Evolutionary conservation across 2,888 invertebrate genomes (phyloP).

Genomic region (Drosophila tripunctata): DNA sequence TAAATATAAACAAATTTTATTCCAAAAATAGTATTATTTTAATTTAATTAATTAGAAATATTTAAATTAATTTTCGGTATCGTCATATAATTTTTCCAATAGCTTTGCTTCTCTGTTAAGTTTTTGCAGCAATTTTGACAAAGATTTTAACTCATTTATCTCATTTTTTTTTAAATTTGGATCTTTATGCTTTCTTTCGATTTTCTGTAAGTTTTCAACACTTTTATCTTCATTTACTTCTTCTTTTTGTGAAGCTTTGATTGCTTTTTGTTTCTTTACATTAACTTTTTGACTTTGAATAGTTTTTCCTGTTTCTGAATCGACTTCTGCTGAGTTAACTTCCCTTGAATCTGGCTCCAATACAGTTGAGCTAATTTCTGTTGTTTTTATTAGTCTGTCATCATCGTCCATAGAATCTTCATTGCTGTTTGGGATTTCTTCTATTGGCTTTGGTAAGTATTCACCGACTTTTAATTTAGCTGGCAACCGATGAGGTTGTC

Average conservation of each 20-base stretch:
- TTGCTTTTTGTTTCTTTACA: neutral
- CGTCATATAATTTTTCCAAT: neutral
- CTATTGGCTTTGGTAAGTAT: constrained; percentile 26
- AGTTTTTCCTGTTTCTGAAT: neutral
- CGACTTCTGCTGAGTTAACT: neutral
- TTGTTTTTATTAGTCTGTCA: neutral
- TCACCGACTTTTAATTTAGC: constrained; percentile 47
- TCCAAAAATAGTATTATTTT: too few species aligned
- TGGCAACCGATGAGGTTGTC: constrained; percentile 46
- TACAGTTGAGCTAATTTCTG: neutral
- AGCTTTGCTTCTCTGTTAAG: neutral
- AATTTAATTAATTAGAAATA: too few species aligned
- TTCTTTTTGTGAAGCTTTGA: neutral
- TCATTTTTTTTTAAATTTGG: neutral
- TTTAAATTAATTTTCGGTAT: too few species aligned
- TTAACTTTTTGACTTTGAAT: neutral
- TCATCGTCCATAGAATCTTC: constrained; percentile 32
- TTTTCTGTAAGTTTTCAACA: neutral
- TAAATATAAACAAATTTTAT: too few species aligned
- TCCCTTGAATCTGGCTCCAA: neutral
- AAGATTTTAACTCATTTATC: neutral
- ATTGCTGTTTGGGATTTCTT: constrained; percentile 15
- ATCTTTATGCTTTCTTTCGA: neutral
- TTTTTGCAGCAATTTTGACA: neutral
- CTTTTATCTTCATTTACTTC: neutral